Conservation (phyloP, 2,888 invertebrate genomes). For the Nephrotoma guestfalica region DNA sequence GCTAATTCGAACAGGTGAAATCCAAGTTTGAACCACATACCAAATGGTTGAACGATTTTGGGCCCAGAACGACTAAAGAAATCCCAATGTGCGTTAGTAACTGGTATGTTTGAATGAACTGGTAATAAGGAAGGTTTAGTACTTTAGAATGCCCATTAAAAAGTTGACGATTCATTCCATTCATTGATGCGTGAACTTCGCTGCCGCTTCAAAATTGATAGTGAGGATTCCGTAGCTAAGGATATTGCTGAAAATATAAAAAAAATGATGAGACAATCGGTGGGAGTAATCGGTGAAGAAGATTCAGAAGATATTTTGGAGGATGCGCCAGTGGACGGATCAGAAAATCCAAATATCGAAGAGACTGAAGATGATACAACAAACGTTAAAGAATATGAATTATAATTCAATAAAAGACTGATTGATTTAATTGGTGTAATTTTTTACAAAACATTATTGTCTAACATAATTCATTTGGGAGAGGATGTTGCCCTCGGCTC, state of each 20-base stretch:
- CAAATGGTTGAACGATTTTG: constrained; percentile 75
- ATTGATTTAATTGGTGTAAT: not conserved
- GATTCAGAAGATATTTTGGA: constrained; percentile 35
- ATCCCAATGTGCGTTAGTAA: constrained; percentile 93
- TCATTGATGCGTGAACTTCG: constrained; percentile 86
- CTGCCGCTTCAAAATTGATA: constrained; percentile 62
- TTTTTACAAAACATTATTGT: not conserved
- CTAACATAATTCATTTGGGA: not conserved
- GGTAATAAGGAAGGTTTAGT: constrained; percentile 98
- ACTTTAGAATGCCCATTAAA: constrained; percentile 90
- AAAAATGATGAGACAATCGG: constrained; percentile 64
- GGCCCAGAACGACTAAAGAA: constrained; percentile 75
- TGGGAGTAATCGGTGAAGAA: constrained; percentile 67
- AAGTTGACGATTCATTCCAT: constrained; percentile 87
- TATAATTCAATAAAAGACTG: constrained; percentile 29
- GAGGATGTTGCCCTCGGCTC: too few species aligned
- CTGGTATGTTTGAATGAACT: constrained; percentile 96
- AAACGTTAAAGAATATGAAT: constrained; percentile 39
- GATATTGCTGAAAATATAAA: constrained; percentile 85
- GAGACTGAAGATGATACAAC: constrained; percentile 32
- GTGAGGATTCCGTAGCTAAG: constrained; percentile 61
- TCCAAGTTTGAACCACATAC: constrained; percentile 75
- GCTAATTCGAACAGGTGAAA: constrained; percentile 56
- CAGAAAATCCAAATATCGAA: constrained; percentile 31
- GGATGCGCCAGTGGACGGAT: constrained; percentile 30